These are phyloP conservation scores for Drosophila teissieri DNA, from an alignment of 1,140 invertebrate genomes.

Conservation along the genomic window DNA sequence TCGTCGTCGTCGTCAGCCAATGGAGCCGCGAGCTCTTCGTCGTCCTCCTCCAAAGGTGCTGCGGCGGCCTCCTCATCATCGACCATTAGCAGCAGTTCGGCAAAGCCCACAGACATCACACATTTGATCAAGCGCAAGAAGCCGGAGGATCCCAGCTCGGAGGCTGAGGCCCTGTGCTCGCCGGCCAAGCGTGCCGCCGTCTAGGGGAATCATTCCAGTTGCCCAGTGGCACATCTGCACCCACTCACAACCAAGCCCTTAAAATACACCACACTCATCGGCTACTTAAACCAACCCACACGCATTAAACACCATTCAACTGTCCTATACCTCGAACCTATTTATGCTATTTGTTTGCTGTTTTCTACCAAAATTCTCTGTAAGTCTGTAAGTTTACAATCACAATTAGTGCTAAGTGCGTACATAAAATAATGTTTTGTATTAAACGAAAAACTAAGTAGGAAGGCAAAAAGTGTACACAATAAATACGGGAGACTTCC, in stretches of 20 bases:
- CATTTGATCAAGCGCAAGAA: constrained; percentile 84
- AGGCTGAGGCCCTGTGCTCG: constrained; percentile 74
- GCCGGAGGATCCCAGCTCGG: constrained; percentile 77
- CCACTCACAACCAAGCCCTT: constrained; percentile 27
- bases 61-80: constrained; percentile 57
- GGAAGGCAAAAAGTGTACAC: constrained; percentile 31
- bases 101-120: constrained; percentile 82
- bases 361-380: constrained; percentile 67
- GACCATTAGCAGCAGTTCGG: constrained; percentile 70
- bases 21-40: constrained; percentile 51
- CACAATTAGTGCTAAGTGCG: constrained; percentile 80
- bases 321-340: constrained; percentile 35
- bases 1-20: constrained; percentile 49
- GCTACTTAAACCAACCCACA: constrained; percentile 34
- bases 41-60: constrained; percentile 39
- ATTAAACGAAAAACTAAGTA: constrained; percentile 54
- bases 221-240: constrained; percentile 25
- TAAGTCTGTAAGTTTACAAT: constrained; percentile 79
- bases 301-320: constrained; percentile 33
- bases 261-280: constrained; percentile 30
- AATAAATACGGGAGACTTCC: constrained; percentile 39
- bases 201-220: constrained; percentile 73
- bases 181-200: constrained; percentile 77
- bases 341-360: constrained; percentile 69
- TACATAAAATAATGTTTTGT: constrained; percentile 65